phyloP scores from a whole-genome alignment of 2,888 invertebrate species.

The Dolichopus griseipennis region DNA sequence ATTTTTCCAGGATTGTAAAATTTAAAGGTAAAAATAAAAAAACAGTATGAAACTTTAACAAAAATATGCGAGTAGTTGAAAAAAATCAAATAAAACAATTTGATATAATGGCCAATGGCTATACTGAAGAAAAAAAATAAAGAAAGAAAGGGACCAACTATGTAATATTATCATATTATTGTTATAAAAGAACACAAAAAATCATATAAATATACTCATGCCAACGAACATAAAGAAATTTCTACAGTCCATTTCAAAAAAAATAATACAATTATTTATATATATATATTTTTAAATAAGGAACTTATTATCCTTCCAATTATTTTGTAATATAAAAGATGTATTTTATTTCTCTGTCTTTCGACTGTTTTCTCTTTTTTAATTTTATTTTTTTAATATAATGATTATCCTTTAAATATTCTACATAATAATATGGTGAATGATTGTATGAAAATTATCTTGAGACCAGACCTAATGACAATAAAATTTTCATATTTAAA shows the following conservation, averaged over 20 bases:
- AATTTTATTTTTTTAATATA: too few relatives aligned
- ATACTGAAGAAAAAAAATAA: not conserved
- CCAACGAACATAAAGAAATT: not conserved
- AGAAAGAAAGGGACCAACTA: too few relatives aligned
- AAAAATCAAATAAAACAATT: not conserved
- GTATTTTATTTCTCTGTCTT: not conserved
- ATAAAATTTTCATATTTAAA: too few relatives aligned
- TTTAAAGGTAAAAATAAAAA: not conserved
- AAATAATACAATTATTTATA: not conserved
- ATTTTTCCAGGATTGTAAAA: not conserved
- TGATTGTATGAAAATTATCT: too few relatives aligned
- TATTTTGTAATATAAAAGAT: not conserved
- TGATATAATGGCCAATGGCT: not conserved
- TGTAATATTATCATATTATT: not conserved
- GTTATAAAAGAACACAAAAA: not conserved
- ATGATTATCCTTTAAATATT: too few relatives aligned
- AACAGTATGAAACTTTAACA: not conserved
- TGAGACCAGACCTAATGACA: too few relatives aligned
- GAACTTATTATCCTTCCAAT: not conserved
- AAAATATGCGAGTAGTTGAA: not conserved
- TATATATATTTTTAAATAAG: not conserved
- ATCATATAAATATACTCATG: not conserved
- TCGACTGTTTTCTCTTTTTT: too few relatives aligned
- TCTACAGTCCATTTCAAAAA: not conserved
- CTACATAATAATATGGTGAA: too few relatives aligned